Evolutionary conservation across 2,113 vertebrate genomes (phyloP).

Genomic region (Parus major): DNA sequence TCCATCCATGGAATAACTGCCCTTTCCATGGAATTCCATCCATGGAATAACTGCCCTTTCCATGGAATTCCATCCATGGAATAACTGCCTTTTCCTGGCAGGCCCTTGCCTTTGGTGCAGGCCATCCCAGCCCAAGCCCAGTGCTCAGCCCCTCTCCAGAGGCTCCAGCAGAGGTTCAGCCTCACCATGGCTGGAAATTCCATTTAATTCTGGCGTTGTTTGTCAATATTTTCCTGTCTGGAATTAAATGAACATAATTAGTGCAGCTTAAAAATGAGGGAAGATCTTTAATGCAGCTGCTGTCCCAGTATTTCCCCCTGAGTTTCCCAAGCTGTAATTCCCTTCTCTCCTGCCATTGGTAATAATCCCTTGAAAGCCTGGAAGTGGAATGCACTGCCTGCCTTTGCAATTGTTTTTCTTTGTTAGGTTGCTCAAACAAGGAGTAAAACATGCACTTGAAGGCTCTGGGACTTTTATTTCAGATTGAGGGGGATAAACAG

Average conservation of each 20-base stretch:
- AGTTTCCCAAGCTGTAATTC: conserved; percentile 48
- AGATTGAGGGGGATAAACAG: conserved; percentile 27
- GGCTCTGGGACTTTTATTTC: conserved; percentile 27
- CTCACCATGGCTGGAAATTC: background rate
- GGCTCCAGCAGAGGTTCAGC: background rate
- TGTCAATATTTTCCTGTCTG: conserved; percentile 44
- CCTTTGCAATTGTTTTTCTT: conserved; percentile 53
- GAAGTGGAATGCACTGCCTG: conserved; percentile 4
- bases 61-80: accelerated
- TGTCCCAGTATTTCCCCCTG: conserved; percentile 48
- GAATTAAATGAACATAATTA: conserved; percentile 39
- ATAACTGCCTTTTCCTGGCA: background rate
- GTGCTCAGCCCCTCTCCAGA: background rate
- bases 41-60: background rate
- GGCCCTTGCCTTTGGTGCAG: background rate
- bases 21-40: background rate
- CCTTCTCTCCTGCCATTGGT: conserved; percentile 1
- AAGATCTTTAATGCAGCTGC: conserved; percentile 38
- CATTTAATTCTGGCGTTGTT: background rate
- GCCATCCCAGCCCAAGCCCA: background rate
- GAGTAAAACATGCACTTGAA: conserved; percentile 35
- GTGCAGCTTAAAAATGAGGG: background rate
- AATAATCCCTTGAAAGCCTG: conserved; percentile 60
- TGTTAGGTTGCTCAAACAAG: conserved; percentile 25
- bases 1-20: background rate